Evolutionary conservation across 1,140 invertebrate genomes (phyloP), one percentile per base, ranked within the genome.

Genomic region (Lycorma delicatula): DNA sequence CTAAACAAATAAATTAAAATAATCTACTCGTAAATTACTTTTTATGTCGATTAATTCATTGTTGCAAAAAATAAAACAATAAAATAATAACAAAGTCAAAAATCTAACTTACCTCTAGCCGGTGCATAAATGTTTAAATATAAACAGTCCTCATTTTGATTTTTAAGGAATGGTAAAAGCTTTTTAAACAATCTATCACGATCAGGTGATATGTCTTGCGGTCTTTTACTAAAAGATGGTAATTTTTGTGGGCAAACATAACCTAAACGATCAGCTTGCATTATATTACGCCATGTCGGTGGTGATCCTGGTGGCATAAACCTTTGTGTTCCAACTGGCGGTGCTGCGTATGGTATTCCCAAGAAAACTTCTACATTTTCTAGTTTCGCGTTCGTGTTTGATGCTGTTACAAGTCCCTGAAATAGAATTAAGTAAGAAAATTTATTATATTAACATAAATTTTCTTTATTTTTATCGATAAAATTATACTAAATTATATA

Each of bases 121-220:
- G 90, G 90, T 55, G 90, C 87, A 69, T 89, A 93, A 55, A 94
- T 83, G 70, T 95, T 95, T 61, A 94, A 78, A 69, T 86, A 87
- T 41, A 95, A 80, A 71, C 92, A 95, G 74, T 95, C 90, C 74
- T 95, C 91, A 72, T 81, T 87, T 71, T 92, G 87, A 67, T 91
- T 87, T 60, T 75, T 75, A 25, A 93, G 73, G 63, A 82, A 74
- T 7, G 83, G 83, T 18, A 81, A 64, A 38, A 86, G 75, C 60
- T 77, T 78, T 55, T 78, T 77, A 52, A 88, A 71, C 66, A 84
- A 80, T 65, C 79, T 75, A 73, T 82, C 85, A 31, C 56, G 56
- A 7, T 36, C 46, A 23, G 46, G 27, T 38, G 34, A 44, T 34
- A 54, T 49, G 47, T 57, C 55, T 7, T 38, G 36, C 23, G 5